phyloP scores from a whole-genome alignment of 2,113 vertebrate species.

The Podarcis muralis region DNA sequence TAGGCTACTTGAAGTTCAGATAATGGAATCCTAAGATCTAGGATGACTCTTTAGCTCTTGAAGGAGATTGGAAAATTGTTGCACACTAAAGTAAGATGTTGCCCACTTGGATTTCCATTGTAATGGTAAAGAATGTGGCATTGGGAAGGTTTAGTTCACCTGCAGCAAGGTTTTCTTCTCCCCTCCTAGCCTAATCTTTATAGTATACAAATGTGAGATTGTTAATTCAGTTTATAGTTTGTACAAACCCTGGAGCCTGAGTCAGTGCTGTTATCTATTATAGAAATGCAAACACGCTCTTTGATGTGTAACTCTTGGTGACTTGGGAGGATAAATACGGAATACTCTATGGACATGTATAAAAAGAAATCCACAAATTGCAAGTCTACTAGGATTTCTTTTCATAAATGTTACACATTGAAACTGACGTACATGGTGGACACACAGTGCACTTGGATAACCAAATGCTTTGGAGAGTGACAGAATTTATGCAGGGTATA shows the following conservation, averaged over 20 bases:
- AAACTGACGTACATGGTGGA: constrained; percentile 49
- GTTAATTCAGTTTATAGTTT: constrained; percentile 77
- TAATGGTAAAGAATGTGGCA: constrained; percentile 37
- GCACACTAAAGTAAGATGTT: constrained; percentile 17
- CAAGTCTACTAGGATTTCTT: constrained; percentile 56
- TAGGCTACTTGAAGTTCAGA: neutral
- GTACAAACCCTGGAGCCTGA: constrained; percentile 77
- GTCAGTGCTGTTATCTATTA: constrained; percentile 80
- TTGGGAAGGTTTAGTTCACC: constrained; percentile 61
- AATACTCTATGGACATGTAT: constrained; percentile 69
- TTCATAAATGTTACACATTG: constrained; percentile 17
- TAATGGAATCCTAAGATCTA: neutral
- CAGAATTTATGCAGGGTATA: constrained; percentile 56
- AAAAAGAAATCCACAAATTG: constrained; percentile 69
- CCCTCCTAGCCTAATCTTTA: constrained; percentile 64
- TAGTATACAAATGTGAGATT: constrained; percentile 77
- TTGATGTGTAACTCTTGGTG: constrained; percentile 81
- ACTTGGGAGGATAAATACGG: constrained; percentile 73
- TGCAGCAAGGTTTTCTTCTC: constrained; percentile 64
- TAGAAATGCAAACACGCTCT: constrained; percentile 79
- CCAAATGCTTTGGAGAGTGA: neutral
- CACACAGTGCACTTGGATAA: constrained; percentile 5
- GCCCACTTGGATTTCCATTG: constrained; percentile 16
- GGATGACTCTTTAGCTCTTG: neutral
- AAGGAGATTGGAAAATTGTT: neutral